Evolutionary conservation across 2,113 vertebrate species (phyloP).

Genomic region (Oreotrochilus melanogaster): DNA sequence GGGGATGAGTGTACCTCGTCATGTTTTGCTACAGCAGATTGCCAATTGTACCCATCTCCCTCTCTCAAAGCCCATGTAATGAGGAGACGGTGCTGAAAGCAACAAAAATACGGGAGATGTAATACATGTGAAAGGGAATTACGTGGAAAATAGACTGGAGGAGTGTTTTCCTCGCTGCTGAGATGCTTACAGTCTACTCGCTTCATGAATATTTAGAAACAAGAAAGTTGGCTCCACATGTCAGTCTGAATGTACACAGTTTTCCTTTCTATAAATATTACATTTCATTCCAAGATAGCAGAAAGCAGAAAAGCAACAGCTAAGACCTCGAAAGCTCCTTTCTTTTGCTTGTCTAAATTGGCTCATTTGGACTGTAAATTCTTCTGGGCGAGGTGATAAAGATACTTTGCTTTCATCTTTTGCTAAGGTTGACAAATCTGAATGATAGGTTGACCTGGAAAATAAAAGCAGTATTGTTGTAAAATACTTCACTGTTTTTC

Average conservation of each 20-base stretch:
- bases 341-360: conserved; percentile 18
- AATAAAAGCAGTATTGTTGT: conserved; percentile 19
- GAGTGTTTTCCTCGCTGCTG: background rate
- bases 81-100: background rate
- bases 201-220: conserved; percentile 72
- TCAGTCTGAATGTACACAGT: conserved; percentile 39
- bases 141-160: background rate
- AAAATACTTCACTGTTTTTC: conserved; percentile 33
- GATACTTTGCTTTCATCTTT: conserved; percentile 39
- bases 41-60: background rate
- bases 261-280: conserved; percentile 51
- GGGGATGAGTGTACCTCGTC: background rate
- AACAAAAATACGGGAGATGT: background rate
- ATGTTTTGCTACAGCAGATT: background rate
- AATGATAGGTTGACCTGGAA: background rate
- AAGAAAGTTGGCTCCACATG: conserved; percentile 41
- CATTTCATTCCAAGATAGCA: conserved; percentile 28
- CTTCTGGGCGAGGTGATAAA: conserved; percentile 13
- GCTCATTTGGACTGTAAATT: conserved; percentile 61
- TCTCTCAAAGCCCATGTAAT: background rate
- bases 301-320: conserved; percentile 35
- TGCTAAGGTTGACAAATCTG: background rate
- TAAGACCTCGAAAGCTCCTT: conserved; percentile 4
- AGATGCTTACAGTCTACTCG: background rate
- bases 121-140: conserved; percentile 7